phyloP scores from a whole-genome alignment of 1,140 invertebrate species.

The Trichoplusia ni region DNA sequence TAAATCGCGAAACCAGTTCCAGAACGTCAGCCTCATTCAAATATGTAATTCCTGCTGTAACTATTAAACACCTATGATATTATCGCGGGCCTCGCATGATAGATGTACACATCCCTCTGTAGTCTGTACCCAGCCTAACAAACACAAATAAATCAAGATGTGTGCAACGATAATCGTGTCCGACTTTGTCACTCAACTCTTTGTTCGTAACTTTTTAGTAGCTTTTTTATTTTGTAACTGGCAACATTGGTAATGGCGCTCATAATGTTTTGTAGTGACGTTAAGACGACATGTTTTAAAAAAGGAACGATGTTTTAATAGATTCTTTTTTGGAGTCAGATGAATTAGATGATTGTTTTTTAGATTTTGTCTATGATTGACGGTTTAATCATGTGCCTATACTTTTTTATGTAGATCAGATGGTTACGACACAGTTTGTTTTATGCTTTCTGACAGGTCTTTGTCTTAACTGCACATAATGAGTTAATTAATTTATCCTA shows the following conservation, averaged over 20 bases:
- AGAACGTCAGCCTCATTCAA: slow-evolving; percentile 27
- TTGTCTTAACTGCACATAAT: too few relatives aligned
- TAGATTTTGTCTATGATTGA: slow-evolving; percentile 8
- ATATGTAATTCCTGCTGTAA: slow-evolving; percentile 22
- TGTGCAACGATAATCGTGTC: slow-evolving; percentile 50
- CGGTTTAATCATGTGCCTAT: not conserved
- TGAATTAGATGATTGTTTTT: not conserved
- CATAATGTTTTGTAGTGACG: slow-evolving; percentile 46
- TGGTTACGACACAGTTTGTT: too few relatives aligned
- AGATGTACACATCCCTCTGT: slow-evolving; percentile 54
- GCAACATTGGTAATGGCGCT: slow-evolving; percentile 57
- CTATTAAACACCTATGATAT: slow-evolving; percentile 62
- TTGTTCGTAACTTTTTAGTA: slow-evolving; percentile 41
- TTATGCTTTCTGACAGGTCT: too few relatives aligned
- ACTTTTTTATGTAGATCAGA: not conserved
- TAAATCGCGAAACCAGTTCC: slow-evolving; percentile 14
- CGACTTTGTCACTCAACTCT: slow-evolving; percentile 62
- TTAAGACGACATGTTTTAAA: slow-evolving; percentile 50
- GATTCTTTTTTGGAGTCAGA: too few relatives aligned
- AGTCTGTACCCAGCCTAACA: slow-evolving; percentile 49
- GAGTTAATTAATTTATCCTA: too few relatives aligned
- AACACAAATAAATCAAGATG: slow-evolving; percentile 65
- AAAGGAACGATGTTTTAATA: slow-evolving; percentile 16
- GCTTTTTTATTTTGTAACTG: slow-evolving; percentile 45
- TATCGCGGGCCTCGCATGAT: slow-evolving; percentile 51